Evolutionary conservation across 2,797 vertebrate genomes (phyloP), one percentile per base, ranked within the genome.

Genomic region (Melanotaenia maccullochi): DNA sequence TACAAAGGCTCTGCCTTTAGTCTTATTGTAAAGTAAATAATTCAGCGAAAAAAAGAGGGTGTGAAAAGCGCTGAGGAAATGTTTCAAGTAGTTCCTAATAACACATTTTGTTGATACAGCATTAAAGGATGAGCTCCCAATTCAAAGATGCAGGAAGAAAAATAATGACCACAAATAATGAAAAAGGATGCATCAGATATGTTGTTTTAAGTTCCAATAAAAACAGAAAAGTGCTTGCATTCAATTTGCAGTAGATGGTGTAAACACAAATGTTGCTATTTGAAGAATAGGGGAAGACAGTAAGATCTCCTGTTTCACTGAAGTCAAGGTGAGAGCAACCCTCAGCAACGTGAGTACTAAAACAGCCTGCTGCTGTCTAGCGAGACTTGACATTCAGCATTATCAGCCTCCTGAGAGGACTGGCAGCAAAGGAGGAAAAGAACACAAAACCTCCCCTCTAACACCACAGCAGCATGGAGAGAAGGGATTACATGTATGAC

Each of bases 311-410:
- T 60, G 73, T 94, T 95, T 92, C 88, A 85, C 57, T 47, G 71
- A 82, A 87, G 88, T 94, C 44, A 85, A 87, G 92, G 90, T 84
- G 86, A 90, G 77, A 61, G 68, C 84, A 75, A 90, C 90, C 87
- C 88, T 82, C 77, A 87, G 92, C 90, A 93, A 89, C 88, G 78
- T 58, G 71, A 90, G 91, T 74, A 76, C 79, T 82, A 85, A 90
- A 92, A 82, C 90, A 91, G 76, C 82, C 89, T 85, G 73, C 77
- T 67, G 68, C 80, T 86, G 83, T 89, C 65, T 84, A 73, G 85
- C 54, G 40, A 75, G 71, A 78, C 76, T 67, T 78, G 73, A 83
- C 67, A 62, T 72, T 81, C 35, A 30, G 75, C 87, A 79, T 80
- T 62, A 82, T 88, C 62, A 81, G 86, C 68, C 82, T 93, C 85